These are phyloP conservation scores for Diploptera punctata DNA, from an alignment of 2,888 invertebrate genomes.

Conservation along the genomic window DNA sequence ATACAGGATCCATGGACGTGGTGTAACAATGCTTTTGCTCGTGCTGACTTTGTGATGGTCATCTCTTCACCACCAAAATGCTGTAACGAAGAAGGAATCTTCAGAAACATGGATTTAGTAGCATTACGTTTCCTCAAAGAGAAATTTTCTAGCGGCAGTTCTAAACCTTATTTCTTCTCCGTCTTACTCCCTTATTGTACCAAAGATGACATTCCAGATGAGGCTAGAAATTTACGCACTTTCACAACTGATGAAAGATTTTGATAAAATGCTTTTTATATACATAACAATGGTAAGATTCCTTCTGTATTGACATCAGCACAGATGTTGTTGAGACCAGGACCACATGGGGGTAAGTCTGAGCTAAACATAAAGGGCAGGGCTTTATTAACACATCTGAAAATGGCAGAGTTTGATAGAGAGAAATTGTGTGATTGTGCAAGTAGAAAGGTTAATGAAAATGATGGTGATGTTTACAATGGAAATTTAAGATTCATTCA, in stretches of 20 bases:
- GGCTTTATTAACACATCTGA: slow-evolving; percentile 11
- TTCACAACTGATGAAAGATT: slow-evolving; percentile 50
- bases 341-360: slow-evolving; percentile 14
- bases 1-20: slow-evolving; percentile 53
- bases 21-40: slow-evolving; percentile 51
- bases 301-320: neutral
- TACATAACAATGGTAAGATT: slow-evolving; percentile 17
- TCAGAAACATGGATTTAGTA: slow-evolving; percentile 50
- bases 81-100: slow-evolving; percentile 43
- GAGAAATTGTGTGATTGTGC: neutral
- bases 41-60: slow-evolving; percentile 50
- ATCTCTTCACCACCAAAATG: slow-evolving; percentile 50
- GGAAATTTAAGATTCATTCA: too few species aligned
- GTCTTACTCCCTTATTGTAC: slow-evolving; percentile 53
- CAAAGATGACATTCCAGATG: slow-evolving; percentile 50
- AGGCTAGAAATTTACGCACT: slow-evolving; percentile 49
- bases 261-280: slow-evolving; percentile 45
- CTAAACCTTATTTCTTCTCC: slow-evolving; percentile 49
- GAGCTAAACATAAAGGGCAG: neutral
- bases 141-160: slow-evolving; percentile 46
- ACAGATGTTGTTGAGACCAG: neutral
- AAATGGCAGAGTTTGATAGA: slow-evolving; percentile 1
- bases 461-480: neutral
- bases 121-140: slow-evolving; percentile 50
- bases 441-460: neutral